Evolutionary conservation across 2,113 vertebrate genomes (phyloP).

Genomic region (Tragelaphus buxtoni): DNA sequence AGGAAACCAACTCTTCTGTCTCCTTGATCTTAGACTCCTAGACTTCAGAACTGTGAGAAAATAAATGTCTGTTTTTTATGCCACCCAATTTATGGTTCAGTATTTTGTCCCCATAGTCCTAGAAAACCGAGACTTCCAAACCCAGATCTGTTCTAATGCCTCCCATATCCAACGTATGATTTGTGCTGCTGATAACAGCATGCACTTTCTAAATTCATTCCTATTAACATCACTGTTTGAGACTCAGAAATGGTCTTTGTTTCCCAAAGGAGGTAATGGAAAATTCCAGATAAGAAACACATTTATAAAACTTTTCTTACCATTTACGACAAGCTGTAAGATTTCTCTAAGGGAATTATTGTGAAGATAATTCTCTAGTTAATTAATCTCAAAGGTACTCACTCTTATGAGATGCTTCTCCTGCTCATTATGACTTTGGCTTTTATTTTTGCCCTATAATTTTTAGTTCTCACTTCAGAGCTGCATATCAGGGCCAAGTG

Average conservation of each 20-base stretch:
- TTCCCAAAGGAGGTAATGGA: background rate
- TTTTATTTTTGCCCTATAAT: background rate
- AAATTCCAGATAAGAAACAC: background rate
- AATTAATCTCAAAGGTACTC: slow-evolving; percentile 54
- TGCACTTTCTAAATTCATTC: background rate
- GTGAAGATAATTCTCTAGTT: slow-evolving; percentile 1
- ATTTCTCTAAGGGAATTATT: background rate
- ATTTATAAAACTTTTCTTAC: background rate
- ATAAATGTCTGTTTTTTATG: background rate
- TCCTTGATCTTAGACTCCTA: background rate
- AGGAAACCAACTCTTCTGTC: background rate
- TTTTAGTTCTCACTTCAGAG: background rate
- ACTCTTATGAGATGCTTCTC: background rate
- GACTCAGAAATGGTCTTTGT: background rate
- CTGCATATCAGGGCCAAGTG: background rate
- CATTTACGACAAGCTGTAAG: background rate
- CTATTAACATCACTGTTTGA: background rate
- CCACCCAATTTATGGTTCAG: background rate
- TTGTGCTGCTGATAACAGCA: background rate
- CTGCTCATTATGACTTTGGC: slow-evolving; percentile 26
- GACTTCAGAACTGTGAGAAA: background rate
- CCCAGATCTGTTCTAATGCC: background rate
- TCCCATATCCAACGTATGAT: background rate
- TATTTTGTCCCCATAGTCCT: background rate
- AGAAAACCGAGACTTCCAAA: background rate